phyloP scores from a whole-genome alignment of 2,113 vertebrate species.

The Stomatorhinus ivindoensis region DNA sequence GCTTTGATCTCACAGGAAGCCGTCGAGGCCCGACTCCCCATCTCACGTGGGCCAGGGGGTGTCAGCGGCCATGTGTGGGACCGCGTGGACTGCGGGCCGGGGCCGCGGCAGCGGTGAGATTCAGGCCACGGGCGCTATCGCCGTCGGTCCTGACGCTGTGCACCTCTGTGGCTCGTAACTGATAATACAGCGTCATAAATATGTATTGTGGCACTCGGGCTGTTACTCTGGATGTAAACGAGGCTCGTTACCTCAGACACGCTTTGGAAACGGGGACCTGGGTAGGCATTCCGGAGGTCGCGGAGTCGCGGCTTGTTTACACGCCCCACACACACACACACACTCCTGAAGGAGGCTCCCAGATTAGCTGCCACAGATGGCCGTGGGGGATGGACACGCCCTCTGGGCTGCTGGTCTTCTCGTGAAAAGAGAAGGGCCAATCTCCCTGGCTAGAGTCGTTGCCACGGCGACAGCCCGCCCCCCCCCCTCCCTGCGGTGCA shows the following conservation, averaged over 20 bases:
- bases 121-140: background rate
- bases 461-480: background rate
- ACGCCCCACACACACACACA: background rate
- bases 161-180: background rate
- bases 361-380: background rate
- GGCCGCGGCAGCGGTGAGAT: background rate
- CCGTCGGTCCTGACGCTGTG: background rate
- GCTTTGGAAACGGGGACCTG: background rate
- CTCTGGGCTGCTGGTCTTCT: background rate
- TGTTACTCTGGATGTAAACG: background rate
- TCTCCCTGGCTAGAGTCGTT: background rate
- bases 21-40: background rate
- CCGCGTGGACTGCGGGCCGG: background rate
- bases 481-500: background rate
- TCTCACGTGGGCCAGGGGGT: no score
- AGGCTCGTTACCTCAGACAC: background rate
- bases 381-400: background rate
- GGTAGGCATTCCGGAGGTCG: background rate
- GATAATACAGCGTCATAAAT: background rate
- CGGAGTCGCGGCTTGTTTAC: background rate
- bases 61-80: background rate
- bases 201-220: background rate
- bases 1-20: background rate
- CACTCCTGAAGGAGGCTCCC: background rate
- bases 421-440: background rate